phyloP scores from a whole-genome alignment of 2,888 invertebrate genomes.

The Chrysodeixis includens region DNA sequence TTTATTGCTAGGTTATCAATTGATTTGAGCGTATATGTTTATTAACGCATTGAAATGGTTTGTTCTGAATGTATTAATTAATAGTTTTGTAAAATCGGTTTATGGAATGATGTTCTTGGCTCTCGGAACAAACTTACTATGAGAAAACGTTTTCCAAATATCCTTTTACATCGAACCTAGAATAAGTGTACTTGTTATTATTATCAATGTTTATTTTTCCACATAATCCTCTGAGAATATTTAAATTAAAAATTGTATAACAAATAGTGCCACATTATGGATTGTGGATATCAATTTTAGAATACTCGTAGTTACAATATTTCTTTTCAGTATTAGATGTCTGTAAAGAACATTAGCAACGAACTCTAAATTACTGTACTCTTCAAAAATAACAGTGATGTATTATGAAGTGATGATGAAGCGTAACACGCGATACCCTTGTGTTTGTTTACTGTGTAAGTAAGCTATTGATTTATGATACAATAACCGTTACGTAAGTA shows the following conservation, averaged over 20 bases:
- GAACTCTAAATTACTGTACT: conserved; percentile 40
- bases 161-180: no score
- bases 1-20: conserved; percentile 19
- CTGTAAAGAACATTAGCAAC: neutral
- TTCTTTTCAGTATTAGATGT: no score
- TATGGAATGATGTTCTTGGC: neutral
- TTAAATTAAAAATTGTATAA: no score
- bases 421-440: conserved; percentile 59
- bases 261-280: no score
- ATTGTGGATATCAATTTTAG: no score
- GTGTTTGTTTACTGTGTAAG: conserved; percentile 61
- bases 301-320: no score
- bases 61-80: neutral
- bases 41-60: neutral
- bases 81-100: neutral
- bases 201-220: no score
- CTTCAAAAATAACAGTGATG: conserved; percentile 54
- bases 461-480: conserved; percentile 63
- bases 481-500: conserved; percentile 53
- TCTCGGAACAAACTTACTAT: no score
- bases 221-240: no score
- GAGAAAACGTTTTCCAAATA: no score
- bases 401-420: conserved; percentile 60
- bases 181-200: no score
- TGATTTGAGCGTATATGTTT: neutral